phyloP scores from a whole-genome alignment of 2,797 vertebrate genomes.

The Sebastes aleutianus region DNA sequence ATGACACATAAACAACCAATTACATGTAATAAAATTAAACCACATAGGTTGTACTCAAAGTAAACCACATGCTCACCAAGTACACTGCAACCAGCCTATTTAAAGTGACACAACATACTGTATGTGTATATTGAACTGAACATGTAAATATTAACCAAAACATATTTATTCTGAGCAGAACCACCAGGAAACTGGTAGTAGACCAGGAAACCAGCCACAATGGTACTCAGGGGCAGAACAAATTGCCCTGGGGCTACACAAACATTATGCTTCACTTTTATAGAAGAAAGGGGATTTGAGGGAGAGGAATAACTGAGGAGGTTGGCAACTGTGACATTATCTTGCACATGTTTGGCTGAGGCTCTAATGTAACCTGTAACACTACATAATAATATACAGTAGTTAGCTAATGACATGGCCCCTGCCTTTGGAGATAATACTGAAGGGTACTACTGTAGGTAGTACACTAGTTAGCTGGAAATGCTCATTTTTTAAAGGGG shows the following conservation, averaged over 20 bases:
- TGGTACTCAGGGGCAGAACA: too few species aligned
- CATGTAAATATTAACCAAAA: too few species aligned
- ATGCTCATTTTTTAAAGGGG: background rate
- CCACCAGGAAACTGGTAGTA: too few species aligned
- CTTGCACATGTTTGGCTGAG: background rate
- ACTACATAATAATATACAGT: background rate
- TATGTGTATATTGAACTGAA: too few species aligned
- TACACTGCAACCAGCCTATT: too few species aligned
- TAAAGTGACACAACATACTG: too few species aligned
- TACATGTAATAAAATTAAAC: too few species aligned
- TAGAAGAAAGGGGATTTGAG: background rate
- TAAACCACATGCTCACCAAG: too few species aligned
- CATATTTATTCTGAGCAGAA: too few species aligned
- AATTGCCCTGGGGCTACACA: too few species aligned
- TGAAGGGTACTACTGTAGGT: background rate
- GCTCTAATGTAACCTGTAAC: background rate
- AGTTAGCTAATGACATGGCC: background rate
- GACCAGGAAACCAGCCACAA: too few species aligned
- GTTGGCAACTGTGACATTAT: background rate
- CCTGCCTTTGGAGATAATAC: background rate
- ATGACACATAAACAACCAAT: too few species aligned
- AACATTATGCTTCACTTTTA: background rate
- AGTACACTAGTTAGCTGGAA: background rate
- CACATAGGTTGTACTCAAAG: fast-evolving
- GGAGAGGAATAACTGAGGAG: background rate